These are phyloP conservation scores for Champsocephalus esox DNA, from an alignment of 2,797 vertebrate genomes.

Conservation along the genomic window DNA sequence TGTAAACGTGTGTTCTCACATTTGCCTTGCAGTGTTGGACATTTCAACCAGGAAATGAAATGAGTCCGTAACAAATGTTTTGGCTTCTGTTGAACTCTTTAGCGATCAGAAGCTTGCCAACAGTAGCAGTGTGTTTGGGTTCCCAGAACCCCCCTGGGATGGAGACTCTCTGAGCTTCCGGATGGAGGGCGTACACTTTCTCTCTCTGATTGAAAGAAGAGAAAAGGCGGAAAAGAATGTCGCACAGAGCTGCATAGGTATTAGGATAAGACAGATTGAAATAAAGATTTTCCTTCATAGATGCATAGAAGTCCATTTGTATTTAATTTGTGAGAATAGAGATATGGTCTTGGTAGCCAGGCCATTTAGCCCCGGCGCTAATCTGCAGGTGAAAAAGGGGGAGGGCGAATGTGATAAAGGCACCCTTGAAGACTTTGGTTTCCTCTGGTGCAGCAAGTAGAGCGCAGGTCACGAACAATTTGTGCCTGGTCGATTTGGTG, in stretches of 20 bases:
- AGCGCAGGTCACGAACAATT: constrained; percentile 75
- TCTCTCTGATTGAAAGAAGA: constrained; percentile 54
- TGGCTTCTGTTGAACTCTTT: constrained; percentile 83
- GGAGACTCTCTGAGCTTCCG: constrained; percentile 67
- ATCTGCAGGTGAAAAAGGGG: constrained; percentile 78
- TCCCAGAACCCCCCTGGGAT: constrained; percentile 78
- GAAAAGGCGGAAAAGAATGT: constrained; percentile 58
- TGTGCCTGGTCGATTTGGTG: constrained; percentile 62
- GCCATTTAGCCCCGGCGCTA: constrained; percentile 71
- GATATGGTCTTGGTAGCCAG: constrained; percentile 74
- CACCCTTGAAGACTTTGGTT: constrained; percentile 75
- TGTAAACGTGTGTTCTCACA: constrained; percentile 76
- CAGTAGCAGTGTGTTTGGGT: constrained; percentile 76
- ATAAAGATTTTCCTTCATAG: constrained; percentile 75
- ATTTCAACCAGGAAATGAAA: constrained; percentile 80
- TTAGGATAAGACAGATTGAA: constrained; percentile 78
- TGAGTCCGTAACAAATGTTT: constrained; percentile 81
- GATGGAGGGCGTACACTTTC: constrained; percentile 57
- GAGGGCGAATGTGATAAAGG: constrained; percentile 72
- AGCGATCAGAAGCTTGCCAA: constrained; percentile 70
- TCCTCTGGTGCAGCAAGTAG: constrained; percentile 64
- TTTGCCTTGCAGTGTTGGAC: constrained; percentile 68
- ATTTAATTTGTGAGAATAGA: constrained; percentile 76
- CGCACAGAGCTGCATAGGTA: constrained; percentile 65
- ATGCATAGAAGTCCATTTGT: constrained; percentile 75